Percentiles rank a stretch among this genome's conserved stretches.
Evolutionary conservation across 2,113 vertebrate species (phyloP).

Genomic region (Okapia johnstoni): DNA sequence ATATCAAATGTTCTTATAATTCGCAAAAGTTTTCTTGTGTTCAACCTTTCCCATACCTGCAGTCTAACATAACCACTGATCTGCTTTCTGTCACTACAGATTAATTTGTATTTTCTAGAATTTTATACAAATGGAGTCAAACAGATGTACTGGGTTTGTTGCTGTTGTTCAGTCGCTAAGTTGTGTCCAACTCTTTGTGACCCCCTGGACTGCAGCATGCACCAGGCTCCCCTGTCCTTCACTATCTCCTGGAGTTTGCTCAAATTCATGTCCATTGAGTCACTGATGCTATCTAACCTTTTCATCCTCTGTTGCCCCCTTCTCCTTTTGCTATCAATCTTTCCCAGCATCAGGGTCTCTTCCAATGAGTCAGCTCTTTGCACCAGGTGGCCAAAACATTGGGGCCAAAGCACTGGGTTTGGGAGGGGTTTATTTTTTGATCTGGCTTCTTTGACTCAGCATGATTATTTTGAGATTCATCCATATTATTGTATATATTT

Average conservation of each 20-base stretch:
- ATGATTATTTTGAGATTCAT: neutral
- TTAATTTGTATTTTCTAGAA: neutral
- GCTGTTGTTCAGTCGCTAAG: neutral
- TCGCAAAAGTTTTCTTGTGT: neutral
- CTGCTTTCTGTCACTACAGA: neutral
- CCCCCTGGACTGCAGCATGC: neutral
- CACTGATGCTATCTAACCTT: neutral
- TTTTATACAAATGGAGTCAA: neutral
- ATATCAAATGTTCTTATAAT: neutral
- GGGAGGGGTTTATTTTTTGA: neutral
- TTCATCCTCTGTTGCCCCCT: neutral
- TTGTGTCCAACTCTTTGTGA: neutral
- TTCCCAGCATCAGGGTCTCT: neutral
- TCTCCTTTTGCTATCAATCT: neutral
- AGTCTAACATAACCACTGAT: neutral
- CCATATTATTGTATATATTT: neutral
- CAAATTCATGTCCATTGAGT: neutral
- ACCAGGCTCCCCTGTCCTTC: neutral
- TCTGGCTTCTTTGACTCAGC: neutral
- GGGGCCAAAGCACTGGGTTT: neutral
- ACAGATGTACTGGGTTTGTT: neutral
- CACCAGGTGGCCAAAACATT: neutral
- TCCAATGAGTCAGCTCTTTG: neutral
- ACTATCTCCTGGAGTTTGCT: neutral
- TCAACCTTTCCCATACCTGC: neutral